phyloP scores from a whole-genome alignment of 1,140 invertebrate genomes.

The Teleopsis dalmanni region DNA sequence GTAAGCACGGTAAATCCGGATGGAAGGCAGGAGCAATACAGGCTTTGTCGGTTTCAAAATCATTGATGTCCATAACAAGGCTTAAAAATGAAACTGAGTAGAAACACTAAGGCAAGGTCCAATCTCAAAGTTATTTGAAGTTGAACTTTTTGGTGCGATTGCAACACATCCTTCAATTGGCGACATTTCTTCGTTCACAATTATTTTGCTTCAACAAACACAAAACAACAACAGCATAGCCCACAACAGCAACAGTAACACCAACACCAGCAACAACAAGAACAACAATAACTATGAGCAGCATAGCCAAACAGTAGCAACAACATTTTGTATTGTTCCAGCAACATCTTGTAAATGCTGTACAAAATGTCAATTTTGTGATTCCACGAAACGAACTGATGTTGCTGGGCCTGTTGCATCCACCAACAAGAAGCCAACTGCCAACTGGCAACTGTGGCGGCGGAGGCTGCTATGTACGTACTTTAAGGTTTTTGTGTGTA shows the following conservation, averaged over 20 bases:
- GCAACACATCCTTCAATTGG: slow-evolving; percentile 11
- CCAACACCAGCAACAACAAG: background rate
- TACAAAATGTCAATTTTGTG: slow-evolving; percentile 10
- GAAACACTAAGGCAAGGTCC: background rate
- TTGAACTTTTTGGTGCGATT: background rate
- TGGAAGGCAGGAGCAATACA: background rate
- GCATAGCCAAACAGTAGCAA: too few relatives aligned
- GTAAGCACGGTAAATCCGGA: background rate
- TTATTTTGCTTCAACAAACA: background rate
- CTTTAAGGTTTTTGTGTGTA: background rate
- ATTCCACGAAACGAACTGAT: slow-evolving; percentile 10
- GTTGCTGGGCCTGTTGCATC: background rate
- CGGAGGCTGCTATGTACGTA: too few relatives aligned
- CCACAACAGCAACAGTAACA: slow-evolving; percentile 5
- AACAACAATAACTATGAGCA: slow-evolving; percentile 3
- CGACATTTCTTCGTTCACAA: slow-evolving; percentile 5
- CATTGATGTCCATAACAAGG: background rate
- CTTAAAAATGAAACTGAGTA: background rate
- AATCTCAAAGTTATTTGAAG: background rate
- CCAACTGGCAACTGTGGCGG: too few relatives aligned
- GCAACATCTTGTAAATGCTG: background rate
- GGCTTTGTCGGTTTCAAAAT: slow-evolving; percentile 5
- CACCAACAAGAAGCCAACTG: too few relatives aligned
- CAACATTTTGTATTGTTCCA: background rate
- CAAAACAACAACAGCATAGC: background rate